These are phyloP conservation scores for Charanyca ferruginea DNA, from an alignment of 2,888 invertebrate species.

Conservation along the genomic window DNA sequence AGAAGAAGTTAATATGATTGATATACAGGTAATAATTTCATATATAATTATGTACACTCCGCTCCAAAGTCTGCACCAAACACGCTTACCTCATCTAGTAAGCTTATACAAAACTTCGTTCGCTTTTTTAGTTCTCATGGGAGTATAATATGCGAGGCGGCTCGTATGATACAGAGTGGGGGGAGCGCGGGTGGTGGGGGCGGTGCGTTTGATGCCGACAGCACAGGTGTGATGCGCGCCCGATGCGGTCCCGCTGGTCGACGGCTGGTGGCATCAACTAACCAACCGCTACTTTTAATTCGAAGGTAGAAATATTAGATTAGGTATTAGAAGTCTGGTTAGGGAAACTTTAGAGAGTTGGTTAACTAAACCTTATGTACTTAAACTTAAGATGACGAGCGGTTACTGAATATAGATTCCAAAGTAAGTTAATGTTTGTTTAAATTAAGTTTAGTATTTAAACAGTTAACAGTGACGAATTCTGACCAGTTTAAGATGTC, in stretches of 20 bases:
- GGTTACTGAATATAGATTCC: neutral
- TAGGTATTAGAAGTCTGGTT: neutral
- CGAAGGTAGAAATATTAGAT: neutral
- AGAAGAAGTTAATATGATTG: no score
- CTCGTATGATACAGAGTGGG: slow-evolving; percentile 80
- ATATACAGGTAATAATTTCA: no score
- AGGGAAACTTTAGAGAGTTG: neutral
- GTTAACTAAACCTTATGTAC: neutral
- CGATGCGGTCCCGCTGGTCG: slow-evolving; percentile 68
- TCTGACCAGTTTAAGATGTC: neutral
- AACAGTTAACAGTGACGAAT: neutral
- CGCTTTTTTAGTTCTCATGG: slow-evolving; percentile 85
- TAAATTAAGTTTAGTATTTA: no score
- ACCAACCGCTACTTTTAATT: slow-evolving; percentile 25
- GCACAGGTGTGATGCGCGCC: slow-evolving; percentile 86
- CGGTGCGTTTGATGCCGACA: slow-evolving; percentile 82
- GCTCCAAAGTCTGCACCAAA: neutral
- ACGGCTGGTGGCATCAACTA: slow-evolving; percentile 54
- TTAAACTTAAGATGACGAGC: neutral
- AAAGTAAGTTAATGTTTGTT: no score
- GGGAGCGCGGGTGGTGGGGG: slow-evolving; percentile 62
- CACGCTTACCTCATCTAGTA: slow-evolving; percentile 71
- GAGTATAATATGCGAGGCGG: slow-evolving; percentile 82
- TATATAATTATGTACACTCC: no score
- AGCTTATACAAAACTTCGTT: slow-evolving; percentile 55